A percentile compares a stretch with the other conserved stretches of the same genome.
Conservation (phyloP, 2,888 invertebrate genomes). For the Drosophila percnosoma region DNA sequence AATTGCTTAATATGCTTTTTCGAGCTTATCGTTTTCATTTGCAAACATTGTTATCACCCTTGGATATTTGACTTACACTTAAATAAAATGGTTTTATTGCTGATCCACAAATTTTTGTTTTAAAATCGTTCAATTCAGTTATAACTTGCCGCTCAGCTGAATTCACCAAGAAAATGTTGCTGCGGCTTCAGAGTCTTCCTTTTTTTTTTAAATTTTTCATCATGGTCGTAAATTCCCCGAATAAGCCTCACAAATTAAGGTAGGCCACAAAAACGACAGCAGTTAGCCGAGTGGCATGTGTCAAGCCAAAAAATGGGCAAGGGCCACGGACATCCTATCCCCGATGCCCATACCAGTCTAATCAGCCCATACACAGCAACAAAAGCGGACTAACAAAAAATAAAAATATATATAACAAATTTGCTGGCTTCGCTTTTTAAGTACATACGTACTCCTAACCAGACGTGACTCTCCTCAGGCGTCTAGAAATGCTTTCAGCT, state of each 20-base stretch:
- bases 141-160: slow-evolving; percentile 13
- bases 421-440: slow-evolving; percentile 22
- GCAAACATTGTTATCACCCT: background rate
- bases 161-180: slow-evolving; percentile 1
- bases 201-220: slow-evolving; percentile 19
- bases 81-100: slow-evolving; percentile 22
- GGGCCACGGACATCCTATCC: background rate
- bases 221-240: slow-evolving; percentile 38
- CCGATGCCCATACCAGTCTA: slow-evolving; percentile 56
- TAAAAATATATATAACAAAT: slow-evolving; percentile 24
- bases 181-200: slow-evolving; percentile 24
- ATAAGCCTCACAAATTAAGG: slow-evolving; percentile 71
- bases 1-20: background rate
- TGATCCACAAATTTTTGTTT: slow-evolving; percentile 20
- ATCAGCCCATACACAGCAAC: slow-evolving; percentile 40
- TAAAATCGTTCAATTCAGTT: slow-evolving; percentile 27
- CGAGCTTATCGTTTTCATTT: background rate
- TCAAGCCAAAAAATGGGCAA: slow-evolving; percentile 18
- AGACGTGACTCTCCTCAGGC: slow-evolving; percentile 1
- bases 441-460: slow-evolving; percentile 2
- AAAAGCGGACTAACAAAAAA: slow-evolving; percentile 4
- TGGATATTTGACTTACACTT: slow-evolving; percentile 3
- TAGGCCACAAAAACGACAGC: slow-evolving; percentile 25
- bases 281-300: slow-evolving; percentile 15
- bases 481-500: slow-evolving; percentile 38